These are phyloP conservation scores for Ascidia mentula DNA, from an alignment of 23 tunicate species.

Conservation along the genomic window DNA sequence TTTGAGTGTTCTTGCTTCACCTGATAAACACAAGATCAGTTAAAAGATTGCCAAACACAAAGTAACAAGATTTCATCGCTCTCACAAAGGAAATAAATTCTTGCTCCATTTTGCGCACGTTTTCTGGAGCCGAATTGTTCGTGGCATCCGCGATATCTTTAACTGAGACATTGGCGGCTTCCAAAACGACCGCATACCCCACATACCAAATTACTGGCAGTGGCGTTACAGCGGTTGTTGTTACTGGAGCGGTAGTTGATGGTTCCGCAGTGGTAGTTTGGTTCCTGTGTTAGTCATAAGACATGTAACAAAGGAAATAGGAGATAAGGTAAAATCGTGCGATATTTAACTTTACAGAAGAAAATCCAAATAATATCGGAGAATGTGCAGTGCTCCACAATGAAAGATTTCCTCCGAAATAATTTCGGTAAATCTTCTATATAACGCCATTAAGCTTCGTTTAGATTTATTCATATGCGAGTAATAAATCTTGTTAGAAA, in stretches of 20 bases:
- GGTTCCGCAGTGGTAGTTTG: neutral
- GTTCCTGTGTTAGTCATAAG: too few species aligned
- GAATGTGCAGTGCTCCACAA: too few species aligned
- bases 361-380: too few species aligned
- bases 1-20: slow-evolving; percentile 11
- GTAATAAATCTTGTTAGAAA: too few species aligned
- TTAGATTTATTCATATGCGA: too few species aligned
- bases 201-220: neutral
- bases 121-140: neutral
- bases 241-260: neutral
- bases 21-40: neutral
- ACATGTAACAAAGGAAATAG: too few species aligned
- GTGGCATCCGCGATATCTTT: neutral
- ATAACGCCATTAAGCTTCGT: too few species aligned
- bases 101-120: neutral
- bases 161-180: neutral
- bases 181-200: neutral
- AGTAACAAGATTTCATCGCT: neutral
- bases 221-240: neutral
- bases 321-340: too few species aligned
- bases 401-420: too few species aligned
- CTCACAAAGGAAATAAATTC: slow-evolving; percentile 17
- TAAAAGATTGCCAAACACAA: neutral
- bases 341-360: too few species aligned
- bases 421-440: too few species aligned